Conservation (phyloP, 1,140 invertebrate species). For the Spodoptera frugiperda region DNA sequence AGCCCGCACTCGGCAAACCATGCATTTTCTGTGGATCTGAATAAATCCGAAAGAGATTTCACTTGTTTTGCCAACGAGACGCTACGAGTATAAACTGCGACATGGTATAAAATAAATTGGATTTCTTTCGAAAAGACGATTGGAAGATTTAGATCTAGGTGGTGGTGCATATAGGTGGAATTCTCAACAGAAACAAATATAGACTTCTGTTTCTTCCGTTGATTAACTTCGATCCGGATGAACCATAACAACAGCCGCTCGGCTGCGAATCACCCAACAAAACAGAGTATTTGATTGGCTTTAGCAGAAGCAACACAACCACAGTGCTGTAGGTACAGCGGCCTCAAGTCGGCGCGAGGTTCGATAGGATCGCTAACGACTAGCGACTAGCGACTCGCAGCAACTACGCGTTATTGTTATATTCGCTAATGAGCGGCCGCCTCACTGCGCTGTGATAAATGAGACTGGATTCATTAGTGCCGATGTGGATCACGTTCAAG, state of each 20-base stretch:
- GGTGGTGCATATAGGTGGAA: too few relatives aligned
- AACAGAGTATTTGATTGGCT: too few relatives aligned
- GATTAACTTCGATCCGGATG: too few relatives aligned
- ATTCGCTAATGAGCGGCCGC: constrained; percentile 29
- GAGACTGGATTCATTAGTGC: constrained; percentile 8
- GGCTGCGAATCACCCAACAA: too few relatives aligned
- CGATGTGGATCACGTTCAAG: background rate
- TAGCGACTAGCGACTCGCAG: background rate
- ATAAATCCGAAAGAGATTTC: background rate
- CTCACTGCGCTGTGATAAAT: constrained; percentile 1
- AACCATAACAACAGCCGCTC: too few relatives aligned
- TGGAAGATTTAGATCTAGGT: too few relatives aligned
- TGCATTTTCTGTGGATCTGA: background rate
- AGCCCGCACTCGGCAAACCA: background rate
- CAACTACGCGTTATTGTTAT: constrained; percentile 24
- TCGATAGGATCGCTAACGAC: constrained; percentile 30
- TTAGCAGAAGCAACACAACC: background rate
- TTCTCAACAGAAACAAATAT: too few relatives aligned
- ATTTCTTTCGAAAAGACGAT: too few relatives aligned
- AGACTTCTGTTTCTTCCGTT: too few relatives aligned
- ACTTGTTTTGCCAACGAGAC: background rate
- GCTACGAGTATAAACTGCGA: too few relatives aligned
- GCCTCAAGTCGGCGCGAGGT: background rate
- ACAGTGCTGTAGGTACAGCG: too few relatives aligned
- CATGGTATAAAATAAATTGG: too few relatives aligned